Evolutionary conservation across 2,797 vertebrate genomes (phyloP).

Genomic region (Rhabdophis nuchalis): DNA sequence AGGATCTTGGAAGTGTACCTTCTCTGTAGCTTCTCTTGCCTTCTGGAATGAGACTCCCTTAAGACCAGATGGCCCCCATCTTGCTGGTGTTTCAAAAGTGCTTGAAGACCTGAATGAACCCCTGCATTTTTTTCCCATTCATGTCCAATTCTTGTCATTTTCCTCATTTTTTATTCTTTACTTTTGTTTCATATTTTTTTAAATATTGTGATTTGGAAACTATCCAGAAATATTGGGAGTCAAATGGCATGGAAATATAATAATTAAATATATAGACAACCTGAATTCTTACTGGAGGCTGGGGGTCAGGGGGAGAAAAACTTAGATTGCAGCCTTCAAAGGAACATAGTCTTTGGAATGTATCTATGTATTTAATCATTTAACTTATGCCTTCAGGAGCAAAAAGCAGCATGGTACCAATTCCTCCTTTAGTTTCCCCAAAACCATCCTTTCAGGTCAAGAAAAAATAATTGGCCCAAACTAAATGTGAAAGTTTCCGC

Average conservation of each 20-base stretch:
- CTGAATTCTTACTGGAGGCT: neutral
- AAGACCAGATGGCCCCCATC: neutral
- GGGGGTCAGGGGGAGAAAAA: neutral
- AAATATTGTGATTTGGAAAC: neutral
- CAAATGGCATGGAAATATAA: neutral
- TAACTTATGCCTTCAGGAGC: neutral
- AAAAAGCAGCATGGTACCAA: neutral
- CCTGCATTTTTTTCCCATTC: neutral
- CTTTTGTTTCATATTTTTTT: neutral
- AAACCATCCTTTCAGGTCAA: neutral
- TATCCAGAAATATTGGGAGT: neutral
- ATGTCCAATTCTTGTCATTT: neutral
- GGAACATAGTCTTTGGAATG: neutral
- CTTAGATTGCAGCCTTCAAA: neutral
- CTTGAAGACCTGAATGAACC: neutral
- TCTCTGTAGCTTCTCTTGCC: neutral
- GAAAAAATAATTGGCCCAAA: neutral
- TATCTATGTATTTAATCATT: neutral
- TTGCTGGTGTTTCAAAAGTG: neutral
- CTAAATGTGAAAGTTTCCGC: neutral
- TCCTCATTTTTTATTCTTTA: neutral
- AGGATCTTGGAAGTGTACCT: neutral
- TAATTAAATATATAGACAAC: neutral
- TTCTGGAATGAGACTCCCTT: neutral
- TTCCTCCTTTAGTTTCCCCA: neutral